Evolutionary conservation across 2,888 invertebrate species (phyloP), one percentile per base, ranked within the genome.

Genomic region (Netelia inedita): DNA sequence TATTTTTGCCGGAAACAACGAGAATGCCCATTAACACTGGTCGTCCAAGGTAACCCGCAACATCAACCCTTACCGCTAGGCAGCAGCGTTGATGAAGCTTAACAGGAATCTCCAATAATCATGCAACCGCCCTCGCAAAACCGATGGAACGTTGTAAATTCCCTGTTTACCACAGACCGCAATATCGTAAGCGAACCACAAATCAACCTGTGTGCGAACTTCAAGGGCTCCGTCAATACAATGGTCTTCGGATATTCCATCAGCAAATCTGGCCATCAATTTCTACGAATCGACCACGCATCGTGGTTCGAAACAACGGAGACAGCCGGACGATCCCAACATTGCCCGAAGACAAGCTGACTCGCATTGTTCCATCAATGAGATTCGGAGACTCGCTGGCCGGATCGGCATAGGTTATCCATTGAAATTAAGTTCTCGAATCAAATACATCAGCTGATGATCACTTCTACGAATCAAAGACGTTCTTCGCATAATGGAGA

Each of bases 151-250:
- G 23, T 53, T 46, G 16, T 79, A 46, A 10, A 73, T 79, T 57
- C 72, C 72, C 21, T 19, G 63, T 46, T 57, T 11, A 43, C 65
- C 72, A 57, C 46, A 57, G 35, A 72, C 65, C 79, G 43, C 79
- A 79, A 79, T 72, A 55, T 79, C 72, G 72, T 79, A 46, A 41
- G 57, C 46, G 55, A 72, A 66, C 72, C 79, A 57, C 79, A 61
- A 66, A 79, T 79, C 65, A 43, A 79, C 72, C 79, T 19, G 65
- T n/a, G 19, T 73, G 16, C 14, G 65, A 46, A 73, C 65, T 57
- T 57, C 43, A 73, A 72, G 65, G 55, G 72, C 21, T 79, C 28
- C 2, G 28, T 63, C 59, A 43, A 66, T 73, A 65, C 65, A 66
- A 46, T 19, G 78, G 66, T 66, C 55, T 57, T 53, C 53, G 63